A percentile compares a stretch with the other conserved stretches of the same genome.
phyloP scores from a whole-genome alignment of 2,888 invertebrate genomes.

The Hemistola chrysoprasaria region DNA sequence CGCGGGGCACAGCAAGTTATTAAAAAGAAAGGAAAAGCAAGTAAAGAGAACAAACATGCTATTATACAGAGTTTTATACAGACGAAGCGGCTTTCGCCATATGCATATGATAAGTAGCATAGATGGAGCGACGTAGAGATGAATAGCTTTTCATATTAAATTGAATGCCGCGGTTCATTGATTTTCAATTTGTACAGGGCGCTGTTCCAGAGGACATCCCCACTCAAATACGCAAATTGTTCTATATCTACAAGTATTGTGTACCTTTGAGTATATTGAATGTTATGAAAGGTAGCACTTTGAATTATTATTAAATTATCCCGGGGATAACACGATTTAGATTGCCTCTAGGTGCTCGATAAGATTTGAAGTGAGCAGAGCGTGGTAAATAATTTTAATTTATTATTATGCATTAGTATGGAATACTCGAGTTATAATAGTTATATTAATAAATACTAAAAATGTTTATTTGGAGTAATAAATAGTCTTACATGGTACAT shows the following conservation, averaged over 20 bases:
- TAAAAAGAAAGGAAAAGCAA: too few species aligned
- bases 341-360: conserved; percentile 4
- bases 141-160: conserved; percentile 72
- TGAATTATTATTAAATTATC: conserved; percentile 33
- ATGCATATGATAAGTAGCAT: conserved; percentile 29
- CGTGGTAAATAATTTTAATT: too few species aligned
- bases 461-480: too few species aligned
- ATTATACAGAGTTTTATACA: conserved; percentile 39
- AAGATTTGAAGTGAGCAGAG: conserved; percentile 5
- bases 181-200: conserved; percentile 74
- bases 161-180: conserved; percentile 72
- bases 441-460: too few species aligned
- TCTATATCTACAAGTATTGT: conserved; percentile 1
- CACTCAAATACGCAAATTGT: conserved; percentile 51
- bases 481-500: too few species aligned
- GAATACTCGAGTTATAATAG: too few species aligned
- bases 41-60: conserved; percentile 33
- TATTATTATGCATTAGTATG: too few species aligned
- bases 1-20: too few species aligned
- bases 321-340: conserved; percentile 21
- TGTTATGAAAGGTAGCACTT: conserved; percentile 39
- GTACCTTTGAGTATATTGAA: conserved; percentile 37
- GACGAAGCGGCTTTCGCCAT: conserved; percentile 29
- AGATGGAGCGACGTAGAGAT: conserved; percentile 42
- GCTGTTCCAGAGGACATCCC: conserved; percentile 45